A percentile compares a stretch with the other conserved stretches of the same genome.
Conservation (phyloP, 2,888 invertebrate species). For the Yponomeuta evonymella region DNA sequence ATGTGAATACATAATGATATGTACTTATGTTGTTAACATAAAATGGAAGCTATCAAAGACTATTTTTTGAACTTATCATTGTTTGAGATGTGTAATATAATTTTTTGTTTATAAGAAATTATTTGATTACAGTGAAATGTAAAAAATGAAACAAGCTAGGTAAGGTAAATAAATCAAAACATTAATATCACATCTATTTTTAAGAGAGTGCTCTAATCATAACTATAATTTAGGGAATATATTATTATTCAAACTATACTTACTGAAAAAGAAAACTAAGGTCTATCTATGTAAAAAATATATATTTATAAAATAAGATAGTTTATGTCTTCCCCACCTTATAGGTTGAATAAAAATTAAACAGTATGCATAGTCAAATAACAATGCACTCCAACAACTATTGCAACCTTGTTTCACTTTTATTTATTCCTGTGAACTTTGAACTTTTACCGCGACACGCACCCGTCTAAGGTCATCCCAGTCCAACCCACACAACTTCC, state of each 20-base stretch:
- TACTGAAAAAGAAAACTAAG: no score
- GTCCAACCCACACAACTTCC: no score
- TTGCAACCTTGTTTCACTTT: no score
- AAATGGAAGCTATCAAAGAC: neutral
- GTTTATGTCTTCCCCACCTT: no score
- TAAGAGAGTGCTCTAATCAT: neutral
- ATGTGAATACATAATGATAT: neutral
- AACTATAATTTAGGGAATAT: no score
- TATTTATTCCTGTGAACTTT: no score
- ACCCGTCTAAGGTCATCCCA: no score
- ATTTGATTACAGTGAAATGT: neutral
- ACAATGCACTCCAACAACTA: neutral
- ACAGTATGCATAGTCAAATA: neutral
- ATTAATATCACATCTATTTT: constrained; percentile 1
- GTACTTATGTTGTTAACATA: neutral
- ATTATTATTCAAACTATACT: no score
- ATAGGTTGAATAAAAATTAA: neutral
- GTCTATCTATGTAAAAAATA: neutral
- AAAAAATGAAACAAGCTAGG: neutral
- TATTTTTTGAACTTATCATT: neutral
- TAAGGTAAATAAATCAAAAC: neutral
- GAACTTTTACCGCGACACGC: no score
- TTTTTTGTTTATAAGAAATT: neutral
- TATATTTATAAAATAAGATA: no score
- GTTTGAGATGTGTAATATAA: neutral